Base-by-base conservation (phyloP, 2,888 invertebrate species). In the Drosophila neotestacea region DNA sequence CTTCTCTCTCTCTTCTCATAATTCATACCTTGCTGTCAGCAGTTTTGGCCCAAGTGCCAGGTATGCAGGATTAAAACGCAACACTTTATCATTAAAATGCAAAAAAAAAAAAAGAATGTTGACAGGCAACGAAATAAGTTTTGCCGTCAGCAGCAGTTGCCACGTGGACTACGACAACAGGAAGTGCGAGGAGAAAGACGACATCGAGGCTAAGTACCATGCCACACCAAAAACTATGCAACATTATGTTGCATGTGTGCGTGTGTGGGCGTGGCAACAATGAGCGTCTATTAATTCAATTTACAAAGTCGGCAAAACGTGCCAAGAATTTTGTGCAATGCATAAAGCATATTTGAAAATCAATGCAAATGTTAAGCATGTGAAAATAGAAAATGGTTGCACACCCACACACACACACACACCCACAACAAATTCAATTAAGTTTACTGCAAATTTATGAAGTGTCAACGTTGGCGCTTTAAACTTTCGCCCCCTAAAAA, bases 81-180 rank as follows among this genome's bases (percentile, higher is more conserved):
- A 77, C 87, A 88, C 89, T 84, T 89, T 89, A 89, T 86, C 84
- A 87, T 84, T 88, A 81, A 56, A 46, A 39, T n/a, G 3, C 10
- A 30, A 22, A 11, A 48, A 9, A 38, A 36, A 47, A 77, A 16
- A 16, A 16, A n/a, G n/a, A n/a, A 71, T 65, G 73, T 81, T 87
- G 89, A 84, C 84, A 89, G 78, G 66, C 71, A 71, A 60, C 79
- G 70, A 74, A 79, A 85, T 79, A 80, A 79, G 77, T 77, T 88
- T 64, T 42, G 27, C 50, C 70, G 70, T 74, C 76, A 66, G 75
- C 66, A 60, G 59, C 73, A 55, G 65, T 62, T 70, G 67, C 67
- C 66, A 27, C 70, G 56, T 38, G 54, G 27, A 28, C 50, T 27
- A 13, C 22, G 30, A 30, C 65, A 67, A 22, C 22, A 22, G 22